phyloP scores from a whole-genome alignment of 2,797 vertebrate genomes.

The Galago senegalensis region DNA sequence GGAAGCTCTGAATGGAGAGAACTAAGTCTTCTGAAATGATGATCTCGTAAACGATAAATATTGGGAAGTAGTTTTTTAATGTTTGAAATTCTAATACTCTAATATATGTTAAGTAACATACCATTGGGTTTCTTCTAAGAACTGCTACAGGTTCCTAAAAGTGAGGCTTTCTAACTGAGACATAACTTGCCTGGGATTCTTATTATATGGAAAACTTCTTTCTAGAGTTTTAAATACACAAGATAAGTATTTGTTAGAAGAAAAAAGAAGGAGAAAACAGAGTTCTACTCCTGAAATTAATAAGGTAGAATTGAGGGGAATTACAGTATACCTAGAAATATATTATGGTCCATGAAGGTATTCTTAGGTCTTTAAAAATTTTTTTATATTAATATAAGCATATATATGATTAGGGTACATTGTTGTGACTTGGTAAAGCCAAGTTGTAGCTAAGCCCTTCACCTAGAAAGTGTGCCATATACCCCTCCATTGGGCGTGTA shows the following conservation, averaged over 20 bases:
- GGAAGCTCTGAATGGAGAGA: neutral
- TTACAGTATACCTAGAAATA: neutral
- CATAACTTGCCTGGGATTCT: constrained; percentile 3
- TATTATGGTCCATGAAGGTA: neutral
- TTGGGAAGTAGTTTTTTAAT: constrained; percentile 34
- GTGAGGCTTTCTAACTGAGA: constrained; percentile 20
- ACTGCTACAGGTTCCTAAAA: neutral
- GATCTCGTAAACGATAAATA: neutral
- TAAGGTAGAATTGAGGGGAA: neutral
- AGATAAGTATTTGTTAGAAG: neutral
- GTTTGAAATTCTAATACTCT: constrained; percentile 28
- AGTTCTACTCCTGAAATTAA: constrained; percentile 24
- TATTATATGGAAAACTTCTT: neutral
- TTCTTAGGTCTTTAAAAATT: neutral
- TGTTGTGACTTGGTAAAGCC: too few relatives aligned
- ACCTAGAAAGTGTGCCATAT: too few relatives aligned
- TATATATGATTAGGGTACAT: too few relatives aligned
- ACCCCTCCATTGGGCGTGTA: neutral
- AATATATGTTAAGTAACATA: neutral
- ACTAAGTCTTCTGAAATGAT: constrained; percentile 44
- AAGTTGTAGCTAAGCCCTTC: too few relatives aligned
- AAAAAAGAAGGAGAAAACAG: neutral
- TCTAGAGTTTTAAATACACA: constrained; percentile 22
- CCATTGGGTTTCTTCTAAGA: neutral
- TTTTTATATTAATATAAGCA: too few relatives aligned